A percentile compares a stretch with the other conserved stretches of the same genome.
These are phyloP conservation scores for Hemicrepidius hirtus DNA, from an alignment of 2,888 invertebrate genomes.

Conservation along the genomic window DNA sequence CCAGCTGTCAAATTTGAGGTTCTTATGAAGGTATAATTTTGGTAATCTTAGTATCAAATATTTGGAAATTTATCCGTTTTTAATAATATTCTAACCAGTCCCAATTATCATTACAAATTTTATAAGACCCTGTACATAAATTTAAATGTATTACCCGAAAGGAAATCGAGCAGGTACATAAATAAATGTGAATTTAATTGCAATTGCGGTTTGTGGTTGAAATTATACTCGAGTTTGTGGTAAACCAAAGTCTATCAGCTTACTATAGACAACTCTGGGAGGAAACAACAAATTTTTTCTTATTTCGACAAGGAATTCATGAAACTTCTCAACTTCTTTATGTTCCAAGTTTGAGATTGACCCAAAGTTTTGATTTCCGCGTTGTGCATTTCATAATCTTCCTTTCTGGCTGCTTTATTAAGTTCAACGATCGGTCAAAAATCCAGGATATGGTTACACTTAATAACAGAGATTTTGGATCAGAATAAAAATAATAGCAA, in stretches of 20 bases:
- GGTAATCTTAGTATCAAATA: not conserved
- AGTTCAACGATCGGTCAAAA: not conserved
- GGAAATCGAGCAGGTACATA: not conserved
- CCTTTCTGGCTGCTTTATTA: not conserved
- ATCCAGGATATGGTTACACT: not conserved
- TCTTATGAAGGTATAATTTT: slow-evolving; percentile 1
- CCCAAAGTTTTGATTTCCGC: slow-evolving; percentile 10
- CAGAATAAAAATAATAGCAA: not conserved
- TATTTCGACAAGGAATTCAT: not conserved
- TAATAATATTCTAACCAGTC: no score
- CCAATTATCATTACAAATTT: no score
- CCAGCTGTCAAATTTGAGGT: not conserved
- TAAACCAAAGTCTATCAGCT: not conserved
- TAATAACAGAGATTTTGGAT: not conserved
- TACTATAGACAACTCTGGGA: not conserved
- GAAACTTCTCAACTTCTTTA: slow-evolving; percentile 9
- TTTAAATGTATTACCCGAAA: not conserved
- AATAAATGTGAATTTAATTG: slow-evolving; percentile 17
- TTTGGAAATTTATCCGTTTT: not conserved
- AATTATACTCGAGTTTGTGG: slow-evolving; percentile 5
- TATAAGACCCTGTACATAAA: not conserved
- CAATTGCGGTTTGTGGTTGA: slow-evolving; percentile 13
- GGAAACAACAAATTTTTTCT: not conserved
- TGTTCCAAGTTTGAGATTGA: not conserved
- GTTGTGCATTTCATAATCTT: slow-evolving; percentile 19